Base-by-base conservation (phyloP, 23 tunicate species). In the Corella eumyota region DNA sequence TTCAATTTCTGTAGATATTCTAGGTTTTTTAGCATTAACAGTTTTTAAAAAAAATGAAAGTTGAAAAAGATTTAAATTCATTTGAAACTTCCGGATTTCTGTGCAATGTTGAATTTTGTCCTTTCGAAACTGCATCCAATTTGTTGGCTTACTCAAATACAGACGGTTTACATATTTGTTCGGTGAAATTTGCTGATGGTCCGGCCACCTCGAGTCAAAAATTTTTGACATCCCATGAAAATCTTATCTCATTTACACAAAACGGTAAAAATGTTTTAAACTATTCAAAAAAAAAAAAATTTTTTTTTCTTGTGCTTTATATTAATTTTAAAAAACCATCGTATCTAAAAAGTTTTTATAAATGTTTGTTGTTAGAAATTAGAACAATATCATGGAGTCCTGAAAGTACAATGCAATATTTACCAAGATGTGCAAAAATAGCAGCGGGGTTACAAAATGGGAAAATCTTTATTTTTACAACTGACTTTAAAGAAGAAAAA, bases 311-410 rank as follows among this genome's bases (percentile, higher is more conserved):
- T n/a, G n/a, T n/a, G n/a, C n/a, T n/a, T n/a, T n/a, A n/a, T n/a
- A n/a, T n/a, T n/a, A n/a, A n/a, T n/a, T n/a, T n/a, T n/a, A n/a
- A n/a, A n/a, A n/a, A 33, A n/a, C 34, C 4, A 11, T 45, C 33
- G n/a, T n/a, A n/a, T n/a, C n/a, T n/a, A n/a, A n/a, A n/a, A n/a
- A n/a, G n/a, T n/a, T n/a, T n/a, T n/a, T n/a, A n/a, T n/a, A n/a
- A n/a, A n/a, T n/a, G n/a, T n/a, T n/a, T n/a, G n/a, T n/a, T n/a
- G n/a, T n/a, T n/a, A n/a, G n/a, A n/a, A n/a, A n/a, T n/a, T n/a
- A n/a, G n/a, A n/a, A n/a, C n/a, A n/a, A 30, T 82, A 15, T 79
- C 92, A 30, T 82, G 92, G 92, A 73, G 81, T 22, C 81, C 92
- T 30, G 45, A 32, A 7, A 55, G 83, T 30, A 73, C 67, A 28